Conservation (phyloP, 2,797 vertebrate species). For the Chromobotia macracanthus region DNA sequence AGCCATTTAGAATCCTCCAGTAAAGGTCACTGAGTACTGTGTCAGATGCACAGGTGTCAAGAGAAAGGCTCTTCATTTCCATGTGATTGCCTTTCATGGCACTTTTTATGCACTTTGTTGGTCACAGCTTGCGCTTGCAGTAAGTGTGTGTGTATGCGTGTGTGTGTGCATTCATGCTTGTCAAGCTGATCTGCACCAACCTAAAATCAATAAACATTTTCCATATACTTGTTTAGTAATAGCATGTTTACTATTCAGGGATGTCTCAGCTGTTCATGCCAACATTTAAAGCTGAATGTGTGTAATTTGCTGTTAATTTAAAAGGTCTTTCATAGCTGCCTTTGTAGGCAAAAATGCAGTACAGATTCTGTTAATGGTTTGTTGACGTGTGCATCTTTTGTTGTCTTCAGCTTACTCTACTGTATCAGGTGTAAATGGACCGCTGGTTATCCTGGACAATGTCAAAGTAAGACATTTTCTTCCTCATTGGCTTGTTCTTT, state of each 20-base stretch:
- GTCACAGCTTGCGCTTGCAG: constrained; percentile 6
- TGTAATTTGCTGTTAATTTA: not conserved
- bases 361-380: not conserved
- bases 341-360: too few relatives aligned
- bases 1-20: constrained; percentile 60
- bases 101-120: constrained; percentile 34
- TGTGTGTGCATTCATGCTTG: not conserved
- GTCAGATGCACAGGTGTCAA: constrained; percentile 57
- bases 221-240: constrained; percentile 17
- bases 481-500: constrained; percentile 1
- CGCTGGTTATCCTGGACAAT: constrained; percentile 83
- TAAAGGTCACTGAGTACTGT: constrained; percentile 71
- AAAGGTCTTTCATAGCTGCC: not conserved
- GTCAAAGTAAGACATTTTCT: constrained; percentile 75
- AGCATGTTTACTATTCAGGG: constrained; percentile 13
- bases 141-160: not conserved
- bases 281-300: constrained; percentile 1
- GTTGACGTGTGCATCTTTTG: not conserved
- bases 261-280: not conserved
- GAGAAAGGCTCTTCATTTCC: constrained; percentile 48
- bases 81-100: constrained; percentile 60
- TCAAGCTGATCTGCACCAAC: constrained; percentile 14
- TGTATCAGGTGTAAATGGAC: constrained; percentile 83
- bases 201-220: constrained; percentile 27
- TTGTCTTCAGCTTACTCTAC: constrained; percentile 79